Percentiles rank a stretch among this genome's conserved stretches.
Evolutionary conservation across 2,888 invertebrate species (phyloP).

Genomic region (Hymenopus coronatus): DNA sequence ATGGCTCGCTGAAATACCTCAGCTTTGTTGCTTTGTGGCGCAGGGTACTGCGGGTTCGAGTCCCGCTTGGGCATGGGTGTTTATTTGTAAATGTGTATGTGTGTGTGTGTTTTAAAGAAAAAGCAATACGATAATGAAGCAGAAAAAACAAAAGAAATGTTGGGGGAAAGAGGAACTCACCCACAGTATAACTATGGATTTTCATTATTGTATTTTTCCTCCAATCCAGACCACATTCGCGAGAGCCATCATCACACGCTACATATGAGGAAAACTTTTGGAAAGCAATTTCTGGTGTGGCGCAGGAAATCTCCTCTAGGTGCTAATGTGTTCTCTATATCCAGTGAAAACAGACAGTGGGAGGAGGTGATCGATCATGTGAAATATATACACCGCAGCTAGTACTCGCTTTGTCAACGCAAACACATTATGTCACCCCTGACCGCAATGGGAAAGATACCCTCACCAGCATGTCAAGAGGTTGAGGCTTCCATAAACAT

Average conservation of each 20-base stretch:
- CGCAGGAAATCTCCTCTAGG: background rate
- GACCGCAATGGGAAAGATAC: background rate
- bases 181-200: no score
- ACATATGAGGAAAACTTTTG: background rate
- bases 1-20: no score
- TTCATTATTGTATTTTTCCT: background rate
- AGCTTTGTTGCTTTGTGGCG: no score
- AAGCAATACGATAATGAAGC: no score
- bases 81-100: no score
- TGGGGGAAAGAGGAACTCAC: no score
- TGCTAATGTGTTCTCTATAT: background rate
- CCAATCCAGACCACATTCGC: background rate
- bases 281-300: background rate
- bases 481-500: no score
- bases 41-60: no score
- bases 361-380: background rate
- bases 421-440: background rate
- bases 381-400: background rate
- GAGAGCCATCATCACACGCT: background rate
- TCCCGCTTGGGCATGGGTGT: no score
- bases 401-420: background rate
- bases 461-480: no score
- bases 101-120: no score
- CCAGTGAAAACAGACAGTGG: background rate
- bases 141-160: no score